A percentile compares a stretch with the other conserved stretches of the same genome.
Evolutionary conservation across 2,797 vertebrate species (phyloP).

Genomic region (Lutjanus argentimaculatus): DNA sequence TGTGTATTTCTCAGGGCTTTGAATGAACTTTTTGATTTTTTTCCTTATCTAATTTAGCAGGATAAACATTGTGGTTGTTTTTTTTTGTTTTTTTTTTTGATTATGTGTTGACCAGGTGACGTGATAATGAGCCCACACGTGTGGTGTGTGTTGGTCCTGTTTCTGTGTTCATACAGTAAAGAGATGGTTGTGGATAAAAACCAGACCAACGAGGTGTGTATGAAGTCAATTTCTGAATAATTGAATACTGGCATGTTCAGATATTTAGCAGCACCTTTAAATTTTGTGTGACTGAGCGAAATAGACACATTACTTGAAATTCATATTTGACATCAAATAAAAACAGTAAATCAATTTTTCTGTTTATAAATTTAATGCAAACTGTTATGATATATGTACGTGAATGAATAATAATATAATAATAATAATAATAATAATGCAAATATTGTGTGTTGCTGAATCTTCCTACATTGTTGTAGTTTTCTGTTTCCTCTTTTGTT

Average conservation of each 20-base stretch:
- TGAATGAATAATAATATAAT: too few species aligned
- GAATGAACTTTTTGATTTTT: too few species aligned
- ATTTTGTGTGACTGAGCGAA: background rate
- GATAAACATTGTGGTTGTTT: background rate
- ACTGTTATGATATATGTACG: background rate
- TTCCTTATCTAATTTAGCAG: background rate
- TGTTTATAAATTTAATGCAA: background rate
- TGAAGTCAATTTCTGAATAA: background rate
- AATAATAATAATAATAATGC: too few species aligned
- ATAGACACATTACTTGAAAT: background rate
- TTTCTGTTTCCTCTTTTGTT: too few species aligned
- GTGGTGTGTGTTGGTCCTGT: slow-evolving; percentile 70
- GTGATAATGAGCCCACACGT: slow-evolving; percentile 67
- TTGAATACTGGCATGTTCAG: background rate
- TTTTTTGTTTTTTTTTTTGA: slow-evolving; percentile 13
- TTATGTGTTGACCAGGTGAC: slow-evolving; percentile 37
- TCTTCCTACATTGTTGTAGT: too few species aligned
- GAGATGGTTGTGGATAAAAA: slow-evolving; percentile 74
- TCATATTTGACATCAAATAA: background rate
- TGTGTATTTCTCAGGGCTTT: too few species aligned
- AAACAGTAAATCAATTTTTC: background rate
- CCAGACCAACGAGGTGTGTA: slow-evolving; percentile 48
- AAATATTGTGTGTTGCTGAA: background rate
- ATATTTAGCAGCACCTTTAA: background rate
- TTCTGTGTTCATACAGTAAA: slow-evolving; percentile 67